Percentiles rank a stretch among this genome's conserved stretches.
These are phyloP conservation scores for Trogon melanurus DNA, from an alignment of 2,113 vertebrate genomes.

Conservation along the genomic window DNA sequence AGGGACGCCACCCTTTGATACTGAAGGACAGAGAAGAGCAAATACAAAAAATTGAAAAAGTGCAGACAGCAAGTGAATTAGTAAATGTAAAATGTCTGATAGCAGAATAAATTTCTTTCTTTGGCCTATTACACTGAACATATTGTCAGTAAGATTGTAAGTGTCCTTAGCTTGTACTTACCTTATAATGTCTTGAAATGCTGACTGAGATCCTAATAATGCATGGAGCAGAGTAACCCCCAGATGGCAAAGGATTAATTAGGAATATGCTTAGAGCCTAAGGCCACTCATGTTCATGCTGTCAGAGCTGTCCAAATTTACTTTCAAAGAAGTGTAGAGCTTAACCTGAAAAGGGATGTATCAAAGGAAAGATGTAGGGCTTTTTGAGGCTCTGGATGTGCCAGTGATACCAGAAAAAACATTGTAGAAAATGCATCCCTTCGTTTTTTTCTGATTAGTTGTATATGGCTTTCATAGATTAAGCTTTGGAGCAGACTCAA, in stretches of 20 bases:
- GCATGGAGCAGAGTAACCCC: neutral
- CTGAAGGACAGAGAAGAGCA: neutral
- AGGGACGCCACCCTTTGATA: neutral
- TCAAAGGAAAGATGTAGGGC: neutral
- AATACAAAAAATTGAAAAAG: neutral
- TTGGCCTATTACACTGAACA: neutral
- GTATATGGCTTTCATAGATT: neutral
- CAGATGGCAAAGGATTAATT: neutral
- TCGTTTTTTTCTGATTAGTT: neutral
- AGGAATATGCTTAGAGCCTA: neutral
- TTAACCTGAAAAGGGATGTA: neutral
- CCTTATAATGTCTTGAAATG: neutral
- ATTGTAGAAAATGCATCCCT: neutral
- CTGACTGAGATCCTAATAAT: neutral
- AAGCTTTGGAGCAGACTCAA: neutral
- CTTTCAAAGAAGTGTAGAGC: neutral
- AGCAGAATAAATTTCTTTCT: neutral
- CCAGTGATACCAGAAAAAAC: neutral
- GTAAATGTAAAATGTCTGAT: neutral
- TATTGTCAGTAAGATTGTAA: neutral
- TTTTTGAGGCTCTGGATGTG: neutral
- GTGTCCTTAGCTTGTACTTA: neutral
- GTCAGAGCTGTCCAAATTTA: neutral
- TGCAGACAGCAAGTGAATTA: neutral
- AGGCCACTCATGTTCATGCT: neutral